Evolutionary conservation across 2,888 invertebrate genomes (phyloP), one percentile per base, ranked within the genome.

Genomic region (Branchellion lobata): DNA sequence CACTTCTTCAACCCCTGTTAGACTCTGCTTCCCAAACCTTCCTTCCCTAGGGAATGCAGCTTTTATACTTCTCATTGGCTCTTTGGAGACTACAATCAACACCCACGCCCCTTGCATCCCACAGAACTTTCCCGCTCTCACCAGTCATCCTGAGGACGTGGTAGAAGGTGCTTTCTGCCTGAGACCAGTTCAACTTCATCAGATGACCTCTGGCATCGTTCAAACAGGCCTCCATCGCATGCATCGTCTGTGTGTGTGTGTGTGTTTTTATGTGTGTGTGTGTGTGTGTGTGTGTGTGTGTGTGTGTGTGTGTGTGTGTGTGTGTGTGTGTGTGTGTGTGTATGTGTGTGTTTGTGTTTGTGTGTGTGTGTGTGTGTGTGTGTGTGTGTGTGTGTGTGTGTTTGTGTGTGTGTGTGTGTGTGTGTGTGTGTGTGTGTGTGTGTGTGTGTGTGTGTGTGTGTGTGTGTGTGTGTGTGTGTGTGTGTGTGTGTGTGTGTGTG

Each of bases 151-250:
- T 77, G 36, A 77, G 77, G n/a, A 65, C 77, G 27, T 47, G 14
- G n/a, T 34, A 34, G 53, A 77, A 77, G 31, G 18, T 24, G n/a
- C 21, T 21, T n/a, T 77, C 77, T 5, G 77, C 77, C n/a, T 77
- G 53, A 24, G 57, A 27, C 77, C 77, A 77, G 21, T 77, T 57
- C 77, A 77, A 24, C 36, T 40, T 57, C 77, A 77, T 77, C 65
- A 77, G n/a, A 21, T 65, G 47, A 51, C n/a, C 34, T 34, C 53
- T 77, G 2, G 53, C 77, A 31, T 77, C 77, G 36, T 57, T 77
- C 77, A 77, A 65, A 14, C n/a, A 1, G 3, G 29, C 57, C 40
- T 77, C 77, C n/a, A 69, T 14, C 14, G 69, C n/a, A 27, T 31
- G 69, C 34, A 65, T 71, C 27, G n/a, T 71, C 68, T 71, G 71